A percentile compares a stretch with the other conserved stretches of the same genome.
These are phyloP conservation scores for Baccha elongata DNA, from an alignment of 2,888 invertebrate species.

Conservation along the genomic window DNA sequence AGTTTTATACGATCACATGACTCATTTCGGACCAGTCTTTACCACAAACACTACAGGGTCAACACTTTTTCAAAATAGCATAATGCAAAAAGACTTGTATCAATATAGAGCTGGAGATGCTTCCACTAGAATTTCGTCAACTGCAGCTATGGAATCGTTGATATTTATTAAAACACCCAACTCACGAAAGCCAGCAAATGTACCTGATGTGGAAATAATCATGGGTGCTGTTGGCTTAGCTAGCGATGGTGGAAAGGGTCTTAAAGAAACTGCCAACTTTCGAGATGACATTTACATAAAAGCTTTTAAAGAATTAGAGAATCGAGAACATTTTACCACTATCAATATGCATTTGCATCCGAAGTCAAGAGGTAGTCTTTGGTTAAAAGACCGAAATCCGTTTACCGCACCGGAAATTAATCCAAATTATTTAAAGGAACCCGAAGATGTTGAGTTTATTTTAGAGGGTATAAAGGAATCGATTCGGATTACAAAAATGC, in stretches of 20 bases:
- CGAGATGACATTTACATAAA: constrained; percentile 84
- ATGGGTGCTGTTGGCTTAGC: constrained; percentile 86
- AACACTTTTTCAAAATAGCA: constrained; percentile 69
- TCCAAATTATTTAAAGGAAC: constrained; percentile 84
- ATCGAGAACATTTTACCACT: constrained; percentile 84
- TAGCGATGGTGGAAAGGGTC: constrained; percentile 81
- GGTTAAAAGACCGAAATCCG: constrained; percentile 86
- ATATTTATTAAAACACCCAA: constrained; percentile 85
- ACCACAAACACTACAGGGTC: constrained; percentile 79
- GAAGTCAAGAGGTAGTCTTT: constrained; percentile 88
- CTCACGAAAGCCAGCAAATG: constrained; percentile 84
- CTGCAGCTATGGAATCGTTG: constrained; percentile 87
- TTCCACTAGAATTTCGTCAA: constrained; percentile 82
- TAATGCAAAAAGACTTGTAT: constrained; percentile 72
- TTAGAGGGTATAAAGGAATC: constrained; percentile 85
- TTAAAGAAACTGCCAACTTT: constrained; percentile 84
- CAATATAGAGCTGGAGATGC: constrained; percentile 77
- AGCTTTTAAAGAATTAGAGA: constrained; percentile 84
- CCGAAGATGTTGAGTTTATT: constrained; percentile 83
- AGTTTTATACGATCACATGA: constrained; percentile 85
- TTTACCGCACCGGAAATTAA: constrained; percentile 85
- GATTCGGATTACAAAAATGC: constrained; percentile 84
- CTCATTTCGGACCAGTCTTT: constrained; percentile 81
- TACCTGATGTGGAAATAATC: constrained; percentile 87
- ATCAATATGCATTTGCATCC: constrained; percentile 89